A percentile compares a stretch with the other conserved stretches of the same genome.
These are phyloP conservation scores for Echiichthys vipera DNA, from an alignment of 2,797 vertebrate species.

Conservation along the genomic window DNA sequence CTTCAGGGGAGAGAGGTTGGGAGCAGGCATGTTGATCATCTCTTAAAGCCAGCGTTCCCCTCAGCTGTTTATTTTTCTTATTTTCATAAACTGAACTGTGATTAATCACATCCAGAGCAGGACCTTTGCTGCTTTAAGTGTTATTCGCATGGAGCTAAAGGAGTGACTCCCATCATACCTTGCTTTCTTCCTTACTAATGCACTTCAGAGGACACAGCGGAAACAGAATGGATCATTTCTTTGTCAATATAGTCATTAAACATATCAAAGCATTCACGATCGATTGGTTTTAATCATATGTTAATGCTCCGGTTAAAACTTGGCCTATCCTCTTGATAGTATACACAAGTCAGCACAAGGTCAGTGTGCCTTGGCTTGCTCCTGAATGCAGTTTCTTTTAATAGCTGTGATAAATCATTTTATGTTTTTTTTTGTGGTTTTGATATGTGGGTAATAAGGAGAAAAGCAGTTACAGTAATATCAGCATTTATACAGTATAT, in stretches of 20 bases:
- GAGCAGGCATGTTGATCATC: background rate
- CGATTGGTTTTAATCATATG: slow-evolving; percentile 51
- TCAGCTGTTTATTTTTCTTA: slow-evolving; percentile 59
- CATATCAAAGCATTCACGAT: slow-evolving; percentile 41
- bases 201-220: slow-evolving; percentile 46
- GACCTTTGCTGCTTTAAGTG: slow-evolving; percentile 55
- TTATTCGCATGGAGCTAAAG: slow-evolving; percentile 22
- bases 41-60: slow-evolving; percentile 43
- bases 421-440: slow-evolving; percentile 5
- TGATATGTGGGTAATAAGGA: background rate
- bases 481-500: slow-evolving; percentile 1
- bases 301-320: slow-evolving; percentile 46
- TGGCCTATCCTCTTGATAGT: slow-evolving; percentile 7
- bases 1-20: slow-evolving; percentile 37
- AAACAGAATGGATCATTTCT: slow-evolving; percentile 49
- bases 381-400: slow-evolving; percentile 30
- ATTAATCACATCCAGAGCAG: slow-evolving; percentile 59
- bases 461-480: background rate
- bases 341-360: slow-evolving; percentile 47
- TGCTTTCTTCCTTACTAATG: slow-evolving; percentile 53
- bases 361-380: slow-evolving; percentile 23
- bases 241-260: slow-evolving; percentile 67
- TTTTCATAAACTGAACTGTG: slow-evolving; percentile 48
- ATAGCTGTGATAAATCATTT: slow-evolving; percentile 20
- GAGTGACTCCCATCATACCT: slow-evolving; percentile 38